Conservation (phyloP, 2,113 vertebrate genomes). For the Colaptes auratus region DNA sequence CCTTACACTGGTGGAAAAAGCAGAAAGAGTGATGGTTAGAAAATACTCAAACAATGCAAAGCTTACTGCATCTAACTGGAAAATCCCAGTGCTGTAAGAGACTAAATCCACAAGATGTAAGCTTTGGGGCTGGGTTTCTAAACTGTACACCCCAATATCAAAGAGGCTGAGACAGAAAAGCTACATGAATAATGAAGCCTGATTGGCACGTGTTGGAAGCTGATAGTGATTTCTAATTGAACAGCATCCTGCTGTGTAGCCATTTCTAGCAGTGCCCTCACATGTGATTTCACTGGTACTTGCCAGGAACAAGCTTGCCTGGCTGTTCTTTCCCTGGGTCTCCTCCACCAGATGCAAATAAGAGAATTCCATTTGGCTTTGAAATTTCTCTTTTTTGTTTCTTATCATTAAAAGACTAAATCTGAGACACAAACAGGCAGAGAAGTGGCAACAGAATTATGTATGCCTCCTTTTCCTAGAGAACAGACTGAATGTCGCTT, state of each 20-base stretch:
- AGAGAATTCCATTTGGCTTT: background rate
- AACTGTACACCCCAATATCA: rapidly evolving
- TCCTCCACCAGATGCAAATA: background rate
- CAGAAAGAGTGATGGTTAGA: background rate
- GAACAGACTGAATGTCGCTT: rapidly evolving
- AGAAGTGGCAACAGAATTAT: background rate
- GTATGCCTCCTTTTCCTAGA: background rate
- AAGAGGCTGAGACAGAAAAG: background rate
- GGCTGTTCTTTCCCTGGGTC: background rate
- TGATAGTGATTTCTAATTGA: background rate
- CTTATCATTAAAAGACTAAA: background rate
- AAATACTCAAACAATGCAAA: background rate
- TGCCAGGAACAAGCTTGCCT: background rate
- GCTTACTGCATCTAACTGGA: background rate
- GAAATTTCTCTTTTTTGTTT: background rate
- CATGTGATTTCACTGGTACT: background rate
- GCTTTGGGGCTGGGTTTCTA: background rate
- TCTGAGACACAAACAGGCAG: background rate
- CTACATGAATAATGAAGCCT: background rate
- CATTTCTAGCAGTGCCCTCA: background rate
- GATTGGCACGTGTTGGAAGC: background rate
- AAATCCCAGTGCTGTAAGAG: background rate
- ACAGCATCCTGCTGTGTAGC: background rate
- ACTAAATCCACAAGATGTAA: background rate
- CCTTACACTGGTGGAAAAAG: background rate